Percentiles rank a stretch among this genome's conserved stretches.
phyloP scores from a whole-genome alignment of 2,888 invertebrate genomes.

The Andrena hattorfiana region DNA sequence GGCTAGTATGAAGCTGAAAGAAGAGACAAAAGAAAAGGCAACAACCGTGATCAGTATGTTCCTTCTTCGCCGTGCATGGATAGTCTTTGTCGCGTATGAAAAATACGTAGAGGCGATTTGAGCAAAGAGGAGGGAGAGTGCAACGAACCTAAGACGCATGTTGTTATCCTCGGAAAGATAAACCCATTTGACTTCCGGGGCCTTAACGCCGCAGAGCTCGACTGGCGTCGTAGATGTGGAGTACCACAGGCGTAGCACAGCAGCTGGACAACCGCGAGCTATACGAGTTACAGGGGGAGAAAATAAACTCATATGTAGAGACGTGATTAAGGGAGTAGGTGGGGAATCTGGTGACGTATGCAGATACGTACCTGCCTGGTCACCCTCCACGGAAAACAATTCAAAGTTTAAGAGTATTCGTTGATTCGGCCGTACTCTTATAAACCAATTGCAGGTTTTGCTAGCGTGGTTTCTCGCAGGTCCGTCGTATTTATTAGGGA shows the following conservation, averaged over 20 bases:
- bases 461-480: conserved; percentile 92
- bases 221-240: conserved; percentile 92
- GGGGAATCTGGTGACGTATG: background rate
- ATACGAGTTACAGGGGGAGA: conserved; percentile 30
- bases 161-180: conserved; percentile 94
- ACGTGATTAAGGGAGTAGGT: no score
- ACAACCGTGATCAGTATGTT: conserved; percentile 4
- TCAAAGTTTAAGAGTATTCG: conserved; percentile 96
- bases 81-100: no score
- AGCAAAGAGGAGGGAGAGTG: background rate
- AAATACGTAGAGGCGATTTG: background rate
- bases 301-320: no score
- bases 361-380: conserved; percentile 89
- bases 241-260: conserved; percentile 95
- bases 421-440: conserved; percentile 94
- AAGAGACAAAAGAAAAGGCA: background rate
- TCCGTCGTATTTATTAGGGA: conserved; percentile 95
- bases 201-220: conserved; percentile 95
- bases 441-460: conserved; percentile 98
- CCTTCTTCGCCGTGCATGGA: background rate
- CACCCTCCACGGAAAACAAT: conserved; percentile 97
- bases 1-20: conserved; percentile 95
- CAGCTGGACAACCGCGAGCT: conserved; percentile 97
- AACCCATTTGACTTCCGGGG: conserved; percentile 91
- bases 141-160: conserved; percentile 91